These are phyloP conservation scores for Vanessa cardui DNA, from an alignment of 2,888 invertebrate species.

Conservation along the genomic window DNA sequence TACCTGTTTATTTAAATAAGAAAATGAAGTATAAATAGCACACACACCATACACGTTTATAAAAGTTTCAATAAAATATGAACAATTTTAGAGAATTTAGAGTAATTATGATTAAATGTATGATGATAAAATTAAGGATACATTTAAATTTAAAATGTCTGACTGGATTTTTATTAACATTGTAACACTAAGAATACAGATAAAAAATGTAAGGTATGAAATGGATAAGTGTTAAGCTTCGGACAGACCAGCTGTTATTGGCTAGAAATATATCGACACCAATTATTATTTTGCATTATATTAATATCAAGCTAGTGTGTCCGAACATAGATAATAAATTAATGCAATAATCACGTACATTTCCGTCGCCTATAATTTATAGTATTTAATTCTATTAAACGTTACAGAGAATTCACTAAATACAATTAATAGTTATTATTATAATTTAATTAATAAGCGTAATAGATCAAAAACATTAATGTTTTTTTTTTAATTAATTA, in stretches of 20 bases:
- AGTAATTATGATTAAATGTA: too few species aligned
- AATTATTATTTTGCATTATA: too few species aligned
- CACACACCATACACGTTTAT: too few species aligned
- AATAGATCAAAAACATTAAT: slow-evolving; percentile 81
- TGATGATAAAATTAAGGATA: too few species aligned
- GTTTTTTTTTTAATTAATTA: slow-evolving; percentile 60
- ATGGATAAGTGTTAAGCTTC: slow-evolving; percentile 2
- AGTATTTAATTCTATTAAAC: slow-evolving; percentile 53
- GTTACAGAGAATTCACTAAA: slow-evolving; percentile 74
- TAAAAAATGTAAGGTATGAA: slow-evolving; percentile 17
- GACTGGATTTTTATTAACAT: slow-evolving; percentile 3
- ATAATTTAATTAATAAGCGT: slow-evolving; percentile 81
- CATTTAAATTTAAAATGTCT: neutral
- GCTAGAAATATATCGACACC: too few species aligned
- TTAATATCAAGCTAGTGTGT: neutral
- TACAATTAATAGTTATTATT: slow-evolving; percentile 61
- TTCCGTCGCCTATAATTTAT: slow-evolving; percentile 16
- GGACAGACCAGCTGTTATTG: slow-evolving; percentile 11
- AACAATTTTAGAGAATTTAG: too few species aligned
- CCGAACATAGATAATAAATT: slow-evolving; percentile 6
- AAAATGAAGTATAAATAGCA: too few species aligned
- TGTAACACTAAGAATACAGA: slow-evolving; percentile 10
- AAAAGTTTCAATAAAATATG: too few species aligned
- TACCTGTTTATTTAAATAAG: too few species aligned
- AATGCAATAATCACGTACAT: neutral